Percentiles rank a stretch among this genome's conserved stretches.
These are phyloP conservation scores for Perodicticus potto DNA, from an alignment of 2,797 vertebrate species.

Conservation along the genomic window DNA sequence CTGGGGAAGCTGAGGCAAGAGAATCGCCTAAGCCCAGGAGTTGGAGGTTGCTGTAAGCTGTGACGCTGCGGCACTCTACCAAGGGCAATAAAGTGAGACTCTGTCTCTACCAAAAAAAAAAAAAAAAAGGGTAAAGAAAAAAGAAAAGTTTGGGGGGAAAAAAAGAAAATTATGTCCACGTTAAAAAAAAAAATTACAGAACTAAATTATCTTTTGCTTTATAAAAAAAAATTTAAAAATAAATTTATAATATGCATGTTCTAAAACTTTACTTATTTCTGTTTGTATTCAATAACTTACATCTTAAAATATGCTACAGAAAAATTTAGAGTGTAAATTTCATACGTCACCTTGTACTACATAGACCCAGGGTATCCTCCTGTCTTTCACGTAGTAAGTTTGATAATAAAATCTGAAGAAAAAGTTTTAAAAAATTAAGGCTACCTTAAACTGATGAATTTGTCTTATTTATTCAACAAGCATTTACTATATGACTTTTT, in stretches of 20 bases:
- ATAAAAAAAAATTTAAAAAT: no score
- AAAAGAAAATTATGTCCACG: no score
- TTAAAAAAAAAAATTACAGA: no score
- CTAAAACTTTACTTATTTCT: not conserved
- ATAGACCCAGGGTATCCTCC: not conserved
- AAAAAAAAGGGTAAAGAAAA: no score
- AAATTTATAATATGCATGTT: not conserved
- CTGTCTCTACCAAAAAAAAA: no score
- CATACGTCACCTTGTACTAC: not conserved
- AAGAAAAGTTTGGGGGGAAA: no score
- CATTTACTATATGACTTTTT: not conserved
- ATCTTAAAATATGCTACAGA: not conserved
- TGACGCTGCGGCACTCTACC: no score
- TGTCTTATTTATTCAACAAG: not conserved
- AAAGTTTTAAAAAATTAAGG: not conserved
- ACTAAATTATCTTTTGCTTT: no score
- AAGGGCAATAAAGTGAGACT: no score
- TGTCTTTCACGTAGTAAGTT: conserved; percentile 6
- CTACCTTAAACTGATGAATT: not conserved
- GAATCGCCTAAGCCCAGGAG: no score
- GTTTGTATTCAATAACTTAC: conserved; percentile 3
- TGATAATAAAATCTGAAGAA: not conserved
- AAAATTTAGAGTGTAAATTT: not conserved
- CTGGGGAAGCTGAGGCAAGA: no score
- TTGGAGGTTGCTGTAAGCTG: no score